Percentiles rank a stretch among this genome's conserved stretches.
phyloP scores from a whole-genome alignment of 2,113 vertebrate genomes.

The Semicossyphus pulcher region DNA sequence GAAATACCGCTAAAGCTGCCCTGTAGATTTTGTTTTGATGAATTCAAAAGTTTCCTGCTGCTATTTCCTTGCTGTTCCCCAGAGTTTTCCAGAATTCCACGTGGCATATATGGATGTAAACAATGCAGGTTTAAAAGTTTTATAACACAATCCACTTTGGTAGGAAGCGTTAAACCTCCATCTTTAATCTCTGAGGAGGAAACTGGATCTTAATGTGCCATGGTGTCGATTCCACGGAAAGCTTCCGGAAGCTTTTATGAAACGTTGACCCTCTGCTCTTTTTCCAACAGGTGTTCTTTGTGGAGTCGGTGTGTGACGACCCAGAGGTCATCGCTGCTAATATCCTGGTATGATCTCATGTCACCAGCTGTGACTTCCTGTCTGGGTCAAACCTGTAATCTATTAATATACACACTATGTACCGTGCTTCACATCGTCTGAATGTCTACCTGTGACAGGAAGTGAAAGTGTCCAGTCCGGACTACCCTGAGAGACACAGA shows the following conservation, averaged over 20 bases:
- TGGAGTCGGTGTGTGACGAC: conserved; percentile 97
- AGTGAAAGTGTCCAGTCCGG: conserved; percentile 97
- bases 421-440: conserved; percentile 7
- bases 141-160: no score
- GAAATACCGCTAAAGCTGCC: no score
- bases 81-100: no score
- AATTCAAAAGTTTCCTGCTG: no score
- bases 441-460: conserved; percentile 83
- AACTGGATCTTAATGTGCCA: not conserved
- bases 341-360: conserved; percentile 89
- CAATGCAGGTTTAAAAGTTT: no score
- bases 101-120: no score
- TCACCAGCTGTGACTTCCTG: conserved; percentile 11
- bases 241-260: not conserved
- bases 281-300: conserved; percentile 92
- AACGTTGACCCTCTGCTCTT: not conserved
- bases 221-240: not conserved
- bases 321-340: conserved; percentile 98
- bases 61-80: no score
- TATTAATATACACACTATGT: conserved; percentile 40
- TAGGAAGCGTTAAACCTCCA: no score
- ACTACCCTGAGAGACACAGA: conserved; percentile 93
- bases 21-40: no score
- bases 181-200: not conserved
- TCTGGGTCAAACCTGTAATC: conserved; percentile 25